These are phyloP conservation scores for Danio jaintianensis DNA, from an alignment of 2,797 vertebrate species.

Conservation along the genomic window DNA sequence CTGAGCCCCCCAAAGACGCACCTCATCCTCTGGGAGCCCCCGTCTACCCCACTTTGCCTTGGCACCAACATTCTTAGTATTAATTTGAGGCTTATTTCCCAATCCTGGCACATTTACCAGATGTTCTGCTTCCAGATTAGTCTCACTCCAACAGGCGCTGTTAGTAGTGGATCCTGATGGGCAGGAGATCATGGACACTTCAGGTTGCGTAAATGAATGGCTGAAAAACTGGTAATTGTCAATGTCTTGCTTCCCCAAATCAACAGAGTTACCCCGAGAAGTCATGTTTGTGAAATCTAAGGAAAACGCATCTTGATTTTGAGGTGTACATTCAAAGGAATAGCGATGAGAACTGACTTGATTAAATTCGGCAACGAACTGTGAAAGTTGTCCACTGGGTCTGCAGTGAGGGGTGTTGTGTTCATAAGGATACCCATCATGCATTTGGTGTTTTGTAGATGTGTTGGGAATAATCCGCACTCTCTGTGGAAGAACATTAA, in stretches of 20 bases:
- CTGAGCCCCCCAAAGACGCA: slow-evolving; percentile 91
- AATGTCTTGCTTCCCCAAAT: slow-evolving; percentile 54
- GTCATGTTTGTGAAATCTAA: slow-evolving; percentile 52
- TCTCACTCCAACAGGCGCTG: slow-evolving; percentile 34
- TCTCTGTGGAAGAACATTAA: slow-evolving; percentile 61
- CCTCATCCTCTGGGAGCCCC: slow-evolving; percentile 86
- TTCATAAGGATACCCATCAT: slow-evolving; percentile 59
- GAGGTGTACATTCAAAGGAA: slow-evolving; percentile 47
- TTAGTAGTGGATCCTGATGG: slow-evolving; percentile 49
- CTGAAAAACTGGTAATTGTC: slow-evolving; percentile 66
- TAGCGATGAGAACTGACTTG: slow-evolving; percentile 63
- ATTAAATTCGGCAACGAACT: slow-evolving; percentile 42
- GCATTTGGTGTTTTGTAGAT: slow-evolving; percentile 78
- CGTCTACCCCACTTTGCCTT: slow-evolving; percentile 68
- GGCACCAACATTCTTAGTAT: slow-evolving; percentile 53
- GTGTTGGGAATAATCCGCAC: slow-evolving; percentile 73
- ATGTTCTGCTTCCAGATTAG: slow-evolving; percentile 68
- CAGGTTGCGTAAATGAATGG: slow-evolving; percentile 60
- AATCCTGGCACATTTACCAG: slow-evolving; percentile 78
- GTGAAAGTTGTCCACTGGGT: slow-evolving; percentile 19
- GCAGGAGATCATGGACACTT: slow-evolving; percentile 51
- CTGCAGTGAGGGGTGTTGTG: background rate
- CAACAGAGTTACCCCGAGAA: slow-evolving; percentile 26
- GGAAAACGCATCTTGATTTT: slow-evolving; percentile 58
- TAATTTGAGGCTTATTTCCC: slow-evolving; percentile 68